Conservation (phyloP, 2,113 vertebrate genomes). For the Pterocles orientalis region DNA sequence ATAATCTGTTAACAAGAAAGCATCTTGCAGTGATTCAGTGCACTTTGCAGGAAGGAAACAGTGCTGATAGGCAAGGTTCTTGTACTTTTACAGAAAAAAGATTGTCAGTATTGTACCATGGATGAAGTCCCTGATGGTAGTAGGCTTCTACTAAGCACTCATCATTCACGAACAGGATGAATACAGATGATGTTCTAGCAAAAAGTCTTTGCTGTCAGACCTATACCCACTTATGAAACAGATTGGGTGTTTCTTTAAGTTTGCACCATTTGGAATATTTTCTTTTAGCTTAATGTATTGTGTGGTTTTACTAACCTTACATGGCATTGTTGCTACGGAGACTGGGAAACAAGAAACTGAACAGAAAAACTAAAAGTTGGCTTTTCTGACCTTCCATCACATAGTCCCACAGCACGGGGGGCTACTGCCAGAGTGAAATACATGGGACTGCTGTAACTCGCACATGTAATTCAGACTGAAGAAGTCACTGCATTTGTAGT, state of each 20-base stretch:
- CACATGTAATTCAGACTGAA: neutral
- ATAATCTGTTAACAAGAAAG: neutral
- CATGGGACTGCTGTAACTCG: neutral
- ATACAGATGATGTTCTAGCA: neutral
- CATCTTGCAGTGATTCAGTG: neutral
- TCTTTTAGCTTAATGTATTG: neutral
- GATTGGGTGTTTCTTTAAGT: neutral
- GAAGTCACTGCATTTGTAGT: neutral
- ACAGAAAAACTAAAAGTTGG: neutral
- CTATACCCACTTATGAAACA: neutral
- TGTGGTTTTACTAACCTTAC: neutral
- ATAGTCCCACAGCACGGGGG: neutral
- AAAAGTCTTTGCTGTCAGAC: neutral
- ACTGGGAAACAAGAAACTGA: neutral
- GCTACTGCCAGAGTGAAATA: neutral
- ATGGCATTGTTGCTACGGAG: neutral
- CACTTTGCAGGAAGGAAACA: neutral
- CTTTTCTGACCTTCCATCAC: neutral
- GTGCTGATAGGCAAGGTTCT: neutral
- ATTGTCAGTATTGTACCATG: neutral
- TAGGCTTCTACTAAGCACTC: neutral
- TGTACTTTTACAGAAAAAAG: neutral
- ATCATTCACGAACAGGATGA: neutral
- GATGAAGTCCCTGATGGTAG: neutral
- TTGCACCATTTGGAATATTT: neutral